Base-by-base conservation (phyloP, 2,888 invertebrate species). In the Drosophila helvetica region DNA sequence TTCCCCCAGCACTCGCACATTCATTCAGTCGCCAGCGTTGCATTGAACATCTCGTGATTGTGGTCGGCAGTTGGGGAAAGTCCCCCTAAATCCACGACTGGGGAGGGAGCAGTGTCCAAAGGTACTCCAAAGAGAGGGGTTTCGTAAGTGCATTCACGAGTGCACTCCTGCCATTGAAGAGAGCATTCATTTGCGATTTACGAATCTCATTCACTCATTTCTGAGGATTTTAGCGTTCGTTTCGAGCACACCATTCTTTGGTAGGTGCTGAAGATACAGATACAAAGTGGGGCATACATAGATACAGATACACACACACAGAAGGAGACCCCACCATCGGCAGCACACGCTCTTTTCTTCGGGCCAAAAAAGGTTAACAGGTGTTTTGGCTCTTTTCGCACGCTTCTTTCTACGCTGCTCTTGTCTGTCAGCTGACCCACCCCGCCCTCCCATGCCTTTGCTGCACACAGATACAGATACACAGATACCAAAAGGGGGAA, bases 331-430 rank as follows among this genome's bases (percentile, higher is more conserved):
- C 27, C 27, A 27, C 8, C 27, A 27, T 27, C 27, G 50, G 57
- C 46, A 67, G 65, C 66, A 62, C 57, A 57, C 54, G 52, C 70
- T 45, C 38, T 42, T 46, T 38, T n/a, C 38, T 38, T 38, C n/a
- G 2, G 38, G 7, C 56, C 55, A 55, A 27, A 55, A 52, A 38
- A 50, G 80, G 79, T 80, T 82, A 83, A 83, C 83, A 83, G 83
- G 83, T 83, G 83, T 83, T 80, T 83, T 73, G 59, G 50, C 61
- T 83, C 80, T 76, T 74, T 72, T 83, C 79, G 73, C 83, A 81
- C 38, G 38, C 77, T 78, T 79, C 65, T 76, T 63, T 46, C 58
- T 38, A 38, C 38, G 22, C 27, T 42, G 43, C 19, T 56, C 19
- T 38, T 38, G 42, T 25, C 17, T 48, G 47, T 27, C 52, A 59